Evolutionary conservation across 2,797 vertebrate genomes (phyloP).

Genomic region (Pteronotus mesoamericanus): DNA sequence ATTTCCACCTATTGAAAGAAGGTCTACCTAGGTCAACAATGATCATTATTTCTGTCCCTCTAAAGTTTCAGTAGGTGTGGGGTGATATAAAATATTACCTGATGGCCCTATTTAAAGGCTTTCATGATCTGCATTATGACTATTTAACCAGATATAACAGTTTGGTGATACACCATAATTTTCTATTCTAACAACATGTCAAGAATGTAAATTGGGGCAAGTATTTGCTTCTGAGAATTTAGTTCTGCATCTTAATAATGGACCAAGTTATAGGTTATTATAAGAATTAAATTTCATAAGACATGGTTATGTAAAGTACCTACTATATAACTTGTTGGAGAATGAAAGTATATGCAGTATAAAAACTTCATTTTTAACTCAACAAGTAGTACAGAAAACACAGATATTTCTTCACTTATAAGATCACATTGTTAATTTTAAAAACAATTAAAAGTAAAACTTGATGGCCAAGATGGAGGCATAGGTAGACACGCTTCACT

Average conservation of each 20-base stretch:
- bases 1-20: background rate
- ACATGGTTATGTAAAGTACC: background rate
- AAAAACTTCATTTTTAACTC: background rate
- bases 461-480: background rate
- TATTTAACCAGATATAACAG: background rate
- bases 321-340: background rate
- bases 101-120: background rate
- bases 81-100: background rate
- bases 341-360: background rate
- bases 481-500: too few relatives aligned
- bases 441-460: background rate
- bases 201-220: background rate
- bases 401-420: background rate
- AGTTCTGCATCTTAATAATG: background rate
- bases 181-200: background rate
- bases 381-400: background rate
- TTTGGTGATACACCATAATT: background rate
- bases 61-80: background rate
- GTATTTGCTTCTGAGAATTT: background rate
- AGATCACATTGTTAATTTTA: background rate
- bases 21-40: background rate
- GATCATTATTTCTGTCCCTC: background rate
- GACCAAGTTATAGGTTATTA: background rate
- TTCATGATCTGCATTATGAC: background rate
- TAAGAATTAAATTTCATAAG: constrained; percentile 1